Evolutionary conservation across 1,140 invertebrate genomes (phyloP).

Genomic region (Ceratina calcarata): DNA sequence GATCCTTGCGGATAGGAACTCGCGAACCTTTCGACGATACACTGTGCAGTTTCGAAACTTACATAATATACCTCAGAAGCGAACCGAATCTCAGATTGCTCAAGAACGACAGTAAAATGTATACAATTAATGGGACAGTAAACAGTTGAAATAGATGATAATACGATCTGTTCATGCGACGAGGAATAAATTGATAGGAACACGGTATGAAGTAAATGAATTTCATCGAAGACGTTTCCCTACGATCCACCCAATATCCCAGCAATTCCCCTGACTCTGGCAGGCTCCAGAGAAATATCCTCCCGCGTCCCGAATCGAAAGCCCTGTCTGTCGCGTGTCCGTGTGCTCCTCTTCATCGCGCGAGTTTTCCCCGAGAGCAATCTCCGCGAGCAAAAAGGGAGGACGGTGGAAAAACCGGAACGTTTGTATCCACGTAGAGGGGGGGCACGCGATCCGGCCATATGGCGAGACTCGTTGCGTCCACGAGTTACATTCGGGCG

Average conservation of each 20-base stretch:
- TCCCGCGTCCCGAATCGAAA: background rate
- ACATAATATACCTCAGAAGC: no score
- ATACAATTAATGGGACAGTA: no score
- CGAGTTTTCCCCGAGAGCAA: background rate
- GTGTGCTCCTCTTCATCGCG: background rate
- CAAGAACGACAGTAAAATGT: no score
- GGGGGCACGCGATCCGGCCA: slow-evolving; percentile 28
- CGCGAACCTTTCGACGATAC: no score
- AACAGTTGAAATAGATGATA: no score
- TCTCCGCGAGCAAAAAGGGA: slow-evolving; percentile 3
- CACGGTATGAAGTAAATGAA: no score
- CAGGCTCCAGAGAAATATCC: background rate
- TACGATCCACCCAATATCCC: background rate
- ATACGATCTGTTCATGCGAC: no score
- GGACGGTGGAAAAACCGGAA: slow-evolving; percentile 16
- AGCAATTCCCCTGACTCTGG: background rate
- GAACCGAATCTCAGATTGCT: no score
- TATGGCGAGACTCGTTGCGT: slow-evolving; percentile 30
- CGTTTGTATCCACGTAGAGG: slow-evolving; percentile 18
- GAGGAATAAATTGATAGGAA: no score
- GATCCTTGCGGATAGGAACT: background rate
- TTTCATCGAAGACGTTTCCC: no score
- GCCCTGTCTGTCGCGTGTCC: background rate
- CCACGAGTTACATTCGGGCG: background rate
- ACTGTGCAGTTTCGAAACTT: no score